These are phyloP conservation scores for Megaceryle maxima DNA, from an alignment of 2,113 vertebrate genomes.

Conservation along the genomic window DNA sequence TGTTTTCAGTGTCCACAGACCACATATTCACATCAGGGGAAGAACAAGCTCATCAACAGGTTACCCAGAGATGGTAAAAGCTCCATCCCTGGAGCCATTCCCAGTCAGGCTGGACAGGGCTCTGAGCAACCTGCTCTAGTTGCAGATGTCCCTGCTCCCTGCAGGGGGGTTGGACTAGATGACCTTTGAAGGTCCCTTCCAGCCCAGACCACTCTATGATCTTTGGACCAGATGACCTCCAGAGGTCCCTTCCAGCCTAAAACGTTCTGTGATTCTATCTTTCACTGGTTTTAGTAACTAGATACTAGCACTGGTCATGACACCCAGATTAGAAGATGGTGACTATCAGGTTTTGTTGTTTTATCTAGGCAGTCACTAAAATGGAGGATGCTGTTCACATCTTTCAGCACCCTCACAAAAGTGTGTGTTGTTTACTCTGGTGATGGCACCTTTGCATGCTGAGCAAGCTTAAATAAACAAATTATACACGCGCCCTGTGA, in stretches of 20 bases:
- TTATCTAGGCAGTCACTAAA: not conserved
- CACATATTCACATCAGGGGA: not conserved
- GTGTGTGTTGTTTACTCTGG: conserved; percentile 5
- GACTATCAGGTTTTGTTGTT: not conserved
- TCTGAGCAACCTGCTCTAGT: not conserved
- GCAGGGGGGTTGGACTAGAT: not conserved
- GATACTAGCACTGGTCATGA: not conserved
- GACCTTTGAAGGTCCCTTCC: not conserved
- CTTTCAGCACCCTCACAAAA: conserved; percentile 8
- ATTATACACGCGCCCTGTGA: not conserved
- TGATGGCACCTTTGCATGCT: not conserved
- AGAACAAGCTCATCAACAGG: not conserved
- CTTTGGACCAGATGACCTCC: not conserved
- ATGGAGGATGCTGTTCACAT: not conserved
- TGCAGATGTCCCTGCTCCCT: not conserved
- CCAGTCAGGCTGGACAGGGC: not conserved
- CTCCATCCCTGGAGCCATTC: not conserved
- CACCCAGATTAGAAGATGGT: not conserved
- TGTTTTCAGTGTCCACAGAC: not conserved
- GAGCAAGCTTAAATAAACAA: conserved; percentile 18
- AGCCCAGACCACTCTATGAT: not conserved
- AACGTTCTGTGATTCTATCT: not conserved
- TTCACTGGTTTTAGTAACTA: not conserved
- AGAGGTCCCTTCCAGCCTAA: not conserved
- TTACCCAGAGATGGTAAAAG: not conserved